A percentile compares a stretch with the other conserved stretches of the same genome.
Evolutionary conservation across 2,888 invertebrate species (phyloP).

Genomic region (Drosophila suboccidentalis): DNA sequence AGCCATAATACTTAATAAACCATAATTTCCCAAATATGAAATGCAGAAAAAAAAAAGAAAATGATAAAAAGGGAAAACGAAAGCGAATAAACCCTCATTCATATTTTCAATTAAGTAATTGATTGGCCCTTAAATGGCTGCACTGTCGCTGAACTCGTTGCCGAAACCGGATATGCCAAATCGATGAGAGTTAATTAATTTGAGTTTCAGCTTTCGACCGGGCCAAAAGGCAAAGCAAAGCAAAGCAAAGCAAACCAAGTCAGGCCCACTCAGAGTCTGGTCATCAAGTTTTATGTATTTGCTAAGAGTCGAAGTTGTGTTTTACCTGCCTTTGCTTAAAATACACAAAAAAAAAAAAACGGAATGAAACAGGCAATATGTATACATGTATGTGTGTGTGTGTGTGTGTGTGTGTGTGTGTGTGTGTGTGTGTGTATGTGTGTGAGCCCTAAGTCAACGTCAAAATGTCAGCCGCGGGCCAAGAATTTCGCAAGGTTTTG

Average conservation of each 20-base stretch:
- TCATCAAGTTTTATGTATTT: conserved; percentile 59
- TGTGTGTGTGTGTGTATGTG: not conserved
- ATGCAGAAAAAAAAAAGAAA: not conserved
- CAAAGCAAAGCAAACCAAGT: not conserved
- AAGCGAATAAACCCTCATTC: conserved; percentile 24
- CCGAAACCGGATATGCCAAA: conserved; percentile 44
- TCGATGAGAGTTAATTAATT: conserved; percentile 78
- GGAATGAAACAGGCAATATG: not conserved
- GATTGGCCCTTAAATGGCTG: conserved; percentile 62
- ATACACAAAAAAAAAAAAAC: conserved; percentile 7
- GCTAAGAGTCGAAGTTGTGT: conserved; percentile 10
- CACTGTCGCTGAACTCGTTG: conserved; percentile 11
- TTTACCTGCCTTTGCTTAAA: conserved; percentile 13
- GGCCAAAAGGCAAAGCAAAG: conserved; percentile 3
- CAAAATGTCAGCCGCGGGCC: conserved; percentile 60
- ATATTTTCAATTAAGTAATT: conserved; percentile 76
- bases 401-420: not conserved
- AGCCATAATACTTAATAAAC: conserved; percentile 42
- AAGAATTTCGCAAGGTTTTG: conserved; percentile 19
- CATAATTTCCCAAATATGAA: conserved; percentile 11
- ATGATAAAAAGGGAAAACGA: not conserved
- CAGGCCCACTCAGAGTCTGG: conserved; percentile 2
- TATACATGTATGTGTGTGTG: not conserved
- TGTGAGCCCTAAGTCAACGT: conserved; percentile 48
- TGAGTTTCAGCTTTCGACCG: conserved; percentile 47